A percentile compares a stretch with the other conserved stretches of the same genome.
These are phyloP conservation scores for Drosophila neonasuta DNA, from an alignment of 2,888 invertebrate species.

Conservation along the genomic window DNA sequence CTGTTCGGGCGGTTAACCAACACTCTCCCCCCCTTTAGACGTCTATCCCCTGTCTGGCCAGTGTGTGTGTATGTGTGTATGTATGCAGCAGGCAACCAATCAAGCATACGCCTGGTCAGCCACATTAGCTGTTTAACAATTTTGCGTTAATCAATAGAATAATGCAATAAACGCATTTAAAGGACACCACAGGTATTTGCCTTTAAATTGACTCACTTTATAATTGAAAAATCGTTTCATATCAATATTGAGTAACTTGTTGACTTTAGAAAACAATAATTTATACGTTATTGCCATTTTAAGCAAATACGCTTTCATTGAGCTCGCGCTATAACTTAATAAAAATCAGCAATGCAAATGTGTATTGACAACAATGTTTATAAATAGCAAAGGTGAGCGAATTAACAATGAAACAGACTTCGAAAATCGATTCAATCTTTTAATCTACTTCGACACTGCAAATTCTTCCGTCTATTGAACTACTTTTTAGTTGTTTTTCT, in stretches of 20 bases:
- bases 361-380: not conserved
- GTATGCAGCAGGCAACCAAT: slow-evolving; percentile 16
- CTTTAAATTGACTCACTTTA: not conserved
- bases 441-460: not conserved
- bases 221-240: not conserved
- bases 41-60: slow-evolving; percentile 35
- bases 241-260: not conserved
- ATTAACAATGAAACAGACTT: not conserved
- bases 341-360: not conserved
- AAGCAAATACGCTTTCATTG: no score
- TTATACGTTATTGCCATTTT: not conserved
- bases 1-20: slow-evolving; percentile 50
- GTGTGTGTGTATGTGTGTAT: slow-evolving; percentile 10
- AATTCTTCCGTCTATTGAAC: not conserved
- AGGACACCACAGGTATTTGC: slow-evolving; percentile 3
- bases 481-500: not conserved
- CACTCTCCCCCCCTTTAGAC: slow-evolving; percentile 9
- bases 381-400: slow-evolving; percentile 3
- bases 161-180: slow-evolving; percentile 16
- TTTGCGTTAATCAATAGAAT: slow-evolving; percentile 50
- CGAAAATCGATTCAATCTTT: no score
- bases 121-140: slow-evolving; percentile 23
- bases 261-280: not conserved
- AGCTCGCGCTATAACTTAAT: not conserved
- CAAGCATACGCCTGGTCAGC: slow-evolving; percentile 11